Base-by-base conservation (phyloP, 2,113 vertebrate genomes). In the Salvelinus namaycush region DNA sequence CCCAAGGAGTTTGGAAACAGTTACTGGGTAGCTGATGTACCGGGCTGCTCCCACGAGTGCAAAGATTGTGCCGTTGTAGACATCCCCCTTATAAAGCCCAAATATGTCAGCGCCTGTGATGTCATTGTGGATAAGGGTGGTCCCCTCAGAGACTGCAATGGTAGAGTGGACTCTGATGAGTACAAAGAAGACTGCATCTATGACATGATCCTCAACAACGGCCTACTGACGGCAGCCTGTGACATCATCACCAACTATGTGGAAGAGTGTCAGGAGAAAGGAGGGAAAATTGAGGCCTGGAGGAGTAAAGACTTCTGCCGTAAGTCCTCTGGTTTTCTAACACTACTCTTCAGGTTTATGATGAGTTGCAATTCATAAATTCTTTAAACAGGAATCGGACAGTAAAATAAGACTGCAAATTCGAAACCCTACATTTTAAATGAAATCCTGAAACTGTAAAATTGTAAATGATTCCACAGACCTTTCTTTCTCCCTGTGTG, bases 241-340 rank as follows among this genome's bases (percentile, higher is more conserved):
- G 69, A 80, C 68, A 64, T 70, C 48, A 76, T 80, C 44, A 44
- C 44, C 8, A 39, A 70, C 60, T 80, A 80, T 57, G 69, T 80
- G 11, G 68, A 74, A 14, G 74, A 67, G 12, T 80, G 79, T 64
- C 79, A 80, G 54, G 68, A 60, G 20, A 24, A 13, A 16, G 75
- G 70, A 4, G 79, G 74, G 16, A 31, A 54, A 16, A 67, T 80
- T 3, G 74, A 76, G 26, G 20, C 12, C 29, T 96, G 95, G 94
- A 93, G 94, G 68, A 93, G 14, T 0, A 74, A 83, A 0, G 77
- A 83, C 4, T 93, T 95, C 80, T 95, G 94, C 60, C 66, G 92
- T 95, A 80, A 95, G 94, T 87, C 14, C 20, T 74, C 59, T 74
- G 16, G 1, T 74, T 44, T 44, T 44, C 2, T 44, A 44, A 12